These are phyloP conservation scores for Dendrocopos noguchii DNA, from an alignment of 2,113 vertebrate species.

Conservation along the genomic window DNA sequence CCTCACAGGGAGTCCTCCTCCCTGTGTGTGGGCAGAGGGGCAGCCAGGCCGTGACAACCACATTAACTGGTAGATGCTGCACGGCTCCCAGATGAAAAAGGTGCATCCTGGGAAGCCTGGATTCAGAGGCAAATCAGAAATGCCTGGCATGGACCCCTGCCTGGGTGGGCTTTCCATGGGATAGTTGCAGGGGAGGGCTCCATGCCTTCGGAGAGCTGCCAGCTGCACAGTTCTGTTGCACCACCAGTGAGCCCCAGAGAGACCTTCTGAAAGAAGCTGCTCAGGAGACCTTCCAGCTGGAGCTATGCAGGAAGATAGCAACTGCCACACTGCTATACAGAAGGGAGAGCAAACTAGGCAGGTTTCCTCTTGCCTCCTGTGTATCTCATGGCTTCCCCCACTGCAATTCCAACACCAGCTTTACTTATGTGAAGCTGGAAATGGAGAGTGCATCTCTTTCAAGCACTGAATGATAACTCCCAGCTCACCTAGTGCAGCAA, in stretches of 20 bases:
- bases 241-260: background rate
- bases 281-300: constrained; percentile 22
- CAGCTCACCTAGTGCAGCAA: constrained; percentile 81
- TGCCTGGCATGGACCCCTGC: constrained; percentile 44
- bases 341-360: constrained; percentile 3
- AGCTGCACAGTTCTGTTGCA: background rate
- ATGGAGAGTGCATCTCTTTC: background rate
- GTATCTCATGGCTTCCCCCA: background rate
- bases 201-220: constrained; percentile 7
- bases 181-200: background rate
- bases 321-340: background rate
- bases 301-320: background rate
- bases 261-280: constrained; percentile 1
- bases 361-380: constrained; percentile 7
- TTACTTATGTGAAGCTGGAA: background rate
- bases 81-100: constrained; percentile 45
- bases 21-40: constrained; percentile 39
- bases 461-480: background rate
- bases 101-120: constrained; percentile 24
- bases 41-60: constrained; percentile 15
- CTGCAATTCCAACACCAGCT: background rate
- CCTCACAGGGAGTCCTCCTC: background rate
- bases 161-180: constrained; percentile 53
- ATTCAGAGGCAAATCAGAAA: constrained; percentile 52
- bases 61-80: constrained; percentile 39